These are phyloP conservation scores for Hirudo medicinalis DNA, from an alignment of 1,140 invertebrate genomes.

Conservation along the genomic window DNA sequence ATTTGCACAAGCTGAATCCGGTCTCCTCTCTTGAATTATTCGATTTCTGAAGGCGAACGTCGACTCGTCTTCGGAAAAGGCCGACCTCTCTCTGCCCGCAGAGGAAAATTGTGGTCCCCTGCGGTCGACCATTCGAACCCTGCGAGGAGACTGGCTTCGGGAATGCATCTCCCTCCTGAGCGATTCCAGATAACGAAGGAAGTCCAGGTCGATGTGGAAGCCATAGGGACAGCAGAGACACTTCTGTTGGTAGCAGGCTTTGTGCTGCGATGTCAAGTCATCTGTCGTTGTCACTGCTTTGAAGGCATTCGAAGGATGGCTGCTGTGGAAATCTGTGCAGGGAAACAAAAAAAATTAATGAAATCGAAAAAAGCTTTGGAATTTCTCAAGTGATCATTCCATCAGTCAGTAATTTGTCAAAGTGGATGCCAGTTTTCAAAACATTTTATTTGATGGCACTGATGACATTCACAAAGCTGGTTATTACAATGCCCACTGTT, in stretches of 20 bases:
- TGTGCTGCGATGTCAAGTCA: neutral
- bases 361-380: too few species aligned
- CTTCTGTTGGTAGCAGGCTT: constrained; percentile 20
- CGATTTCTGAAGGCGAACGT: neutral
- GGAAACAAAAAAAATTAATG: too few species aligned
- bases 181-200: constrained; percentile 64
- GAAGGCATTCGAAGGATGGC: too few species aligned
- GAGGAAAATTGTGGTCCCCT: neutral
- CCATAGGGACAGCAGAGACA: constrained; percentile 60
- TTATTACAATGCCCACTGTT: too few species aligned
- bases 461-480: too few species aligned
- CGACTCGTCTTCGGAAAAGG: neutral
- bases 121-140: neutral
- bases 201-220: constrained; percentile 78
- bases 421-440: too few species aligned
- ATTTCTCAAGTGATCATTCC: too few species aligned
- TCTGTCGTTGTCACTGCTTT: too few species aligned
- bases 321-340: too few species aligned
- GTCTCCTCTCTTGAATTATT: neutral
- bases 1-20: neutral
- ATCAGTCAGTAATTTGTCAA: too few species aligned
- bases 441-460: too few species aligned
- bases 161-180: neutral
- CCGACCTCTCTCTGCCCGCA: neutral
- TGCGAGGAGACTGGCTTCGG: neutral